These are phyloP conservation scores for Drosophila cardini DNA, from an alignment of 1,140 invertebrate genomes.

Conservation along the genomic window DNA sequence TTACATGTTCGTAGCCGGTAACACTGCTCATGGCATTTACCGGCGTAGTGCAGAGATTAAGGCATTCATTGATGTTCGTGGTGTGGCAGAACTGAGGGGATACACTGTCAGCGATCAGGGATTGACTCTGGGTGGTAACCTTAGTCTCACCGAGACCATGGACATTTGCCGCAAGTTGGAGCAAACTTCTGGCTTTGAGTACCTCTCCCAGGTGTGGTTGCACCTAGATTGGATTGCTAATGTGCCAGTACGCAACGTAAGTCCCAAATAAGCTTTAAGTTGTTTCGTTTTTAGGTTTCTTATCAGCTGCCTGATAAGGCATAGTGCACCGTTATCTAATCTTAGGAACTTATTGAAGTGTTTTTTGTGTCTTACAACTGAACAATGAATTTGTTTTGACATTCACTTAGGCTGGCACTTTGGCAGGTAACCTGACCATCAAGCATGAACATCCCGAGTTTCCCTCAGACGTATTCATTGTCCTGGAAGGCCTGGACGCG, in stretches of 20 bases:
- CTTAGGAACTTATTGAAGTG: conserved; percentile 12
- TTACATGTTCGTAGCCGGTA: conserved; percentile 86
- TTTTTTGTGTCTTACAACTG: not conserved
- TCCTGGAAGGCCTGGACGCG: conserved; percentile 89
- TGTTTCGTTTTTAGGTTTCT: not conserved
- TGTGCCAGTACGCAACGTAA: conserved; percentile 89
- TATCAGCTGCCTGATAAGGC: conserved; percentile 38
- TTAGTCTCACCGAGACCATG: conserved; percentile 88
- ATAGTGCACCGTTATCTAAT: conserved; percentile 29
- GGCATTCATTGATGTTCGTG: conserved; percentile 91
- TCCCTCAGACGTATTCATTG: conserved; percentile 91
- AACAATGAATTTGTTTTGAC: conserved; percentile 32
- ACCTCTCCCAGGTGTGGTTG: conserved; percentile 85
- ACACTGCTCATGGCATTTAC: conserved; percentile 88
- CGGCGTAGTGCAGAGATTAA: conserved; percentile 85
- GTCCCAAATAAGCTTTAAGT: conserved; percentile 30
- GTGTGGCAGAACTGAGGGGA: conserved; percentile 87
- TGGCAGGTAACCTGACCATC: conserved; percentile 92
- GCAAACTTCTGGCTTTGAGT: conserved; percentile 85
- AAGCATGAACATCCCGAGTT: conserved; percentile 90
- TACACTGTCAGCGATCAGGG: conserved; percentile 23
- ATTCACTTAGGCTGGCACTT: conserved; percentile 86
- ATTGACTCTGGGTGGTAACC: conserved; percentile 88
- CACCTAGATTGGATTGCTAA: conserved; percentile 90
- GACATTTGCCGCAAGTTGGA: conserved; percentile 86